Base-by-base conservation (phyloP, 1,140 invertebrate genomes). In the Apocrypta bakeri region DNA sequence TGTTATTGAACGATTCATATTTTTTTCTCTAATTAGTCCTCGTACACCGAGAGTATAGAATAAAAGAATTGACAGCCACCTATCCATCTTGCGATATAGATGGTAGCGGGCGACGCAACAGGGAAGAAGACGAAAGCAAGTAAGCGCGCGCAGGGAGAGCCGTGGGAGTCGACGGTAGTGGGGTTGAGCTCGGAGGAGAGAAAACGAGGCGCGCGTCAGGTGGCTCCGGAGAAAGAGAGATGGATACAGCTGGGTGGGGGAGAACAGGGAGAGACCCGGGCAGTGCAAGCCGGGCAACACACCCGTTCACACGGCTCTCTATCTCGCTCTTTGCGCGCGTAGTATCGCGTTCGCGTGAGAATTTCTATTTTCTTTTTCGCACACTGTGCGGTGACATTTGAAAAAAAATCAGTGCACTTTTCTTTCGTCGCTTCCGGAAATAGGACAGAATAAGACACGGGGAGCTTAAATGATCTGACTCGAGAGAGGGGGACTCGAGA, bases 221-320 rank as follows among this genome's bases (percentile, higher is more conserved):
- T 87, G 87, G 87, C 85, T 87, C 82, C 84, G 81, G 85, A 76
- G 86, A 81, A 82, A 83, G 86, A 84, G 86, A 73, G 85, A 84
- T 83, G 84, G 81, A 81, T 11, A 56, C 25, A 80, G 74, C 64
- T 76, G 64, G 75, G 42, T 81, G 82, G 29, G 73, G 84, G 68
- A 82, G 76, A 81, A 82, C 64, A 21, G 83, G 87, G 85, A 87
- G 86, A 91, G 90, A 90, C 90, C 90, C 90, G 91, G 91, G 90
- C 91, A 92, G 91, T 92, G 86, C 88, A 90, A 90, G 90, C 89
- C 91, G 91, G 91, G 91, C 90, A 89, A 88, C 88, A 89, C 90
- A 89, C 87, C 90, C 88, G 91, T 90, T 85, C 85, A 88, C 89
- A 90, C 87, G 89, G 87, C 88, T 85, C 85, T 64, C 85, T 21